phyloP scores from a whole-genome alignment of 2,797 vertebrate genomes.

The Nannoperca obscura region DNA sequence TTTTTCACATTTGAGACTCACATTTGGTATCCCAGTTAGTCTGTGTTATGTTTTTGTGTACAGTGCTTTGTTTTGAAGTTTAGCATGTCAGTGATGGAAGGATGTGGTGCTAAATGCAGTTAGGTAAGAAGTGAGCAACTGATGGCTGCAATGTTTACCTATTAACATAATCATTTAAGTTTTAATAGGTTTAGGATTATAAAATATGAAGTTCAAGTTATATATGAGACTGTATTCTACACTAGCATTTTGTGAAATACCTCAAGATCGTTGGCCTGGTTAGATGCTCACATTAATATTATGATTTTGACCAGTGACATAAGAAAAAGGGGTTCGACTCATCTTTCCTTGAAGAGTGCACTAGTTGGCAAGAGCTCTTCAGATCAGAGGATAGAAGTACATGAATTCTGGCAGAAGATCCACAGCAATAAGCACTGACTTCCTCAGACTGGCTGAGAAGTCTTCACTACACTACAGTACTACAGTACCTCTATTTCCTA shows the following conservation, averaged over 20 bases:
- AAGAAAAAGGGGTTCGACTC: conserved; percentile 29
- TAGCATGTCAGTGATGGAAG: background rate
- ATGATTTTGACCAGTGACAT: conserved; percentile 24
- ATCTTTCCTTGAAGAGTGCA: conserved; percentile 57
- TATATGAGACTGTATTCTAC: background rate
- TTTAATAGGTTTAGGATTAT: conserved; percentile 59
- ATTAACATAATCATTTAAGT: conserved; percentile 49
- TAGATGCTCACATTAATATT: background rate
- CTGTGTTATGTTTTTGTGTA: background rate
- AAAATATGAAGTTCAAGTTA: conserved; percentile 35
- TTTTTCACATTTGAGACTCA: background rate
- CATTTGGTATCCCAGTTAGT: conserved; percentile 21
- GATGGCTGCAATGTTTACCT: conserved; percentile 49
- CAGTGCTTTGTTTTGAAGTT: background rate
- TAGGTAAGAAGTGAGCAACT: conserved; percentile 63
- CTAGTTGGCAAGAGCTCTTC: conserved; percentile 50
- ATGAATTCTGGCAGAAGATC: conserved; percentile 65
- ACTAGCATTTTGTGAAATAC: background rate
- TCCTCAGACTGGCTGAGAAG: conserved; percentile 68
- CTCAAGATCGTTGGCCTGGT: conserved; percentile 19
- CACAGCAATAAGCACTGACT: conserved; percentile 62
- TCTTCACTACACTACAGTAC: conserved; percentile 46
- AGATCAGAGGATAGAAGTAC: conserved; percentile 60
- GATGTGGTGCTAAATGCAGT: conserved; percentile 33
- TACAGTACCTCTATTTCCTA: conserved; percentile 73